A percentile compares a stretch with the other conserved stretches of the same genome.
phyloP scores from a whole-genome alignment of 53 echinoderm and acorn worm genomes.

The Henricia sp. region DNA sequence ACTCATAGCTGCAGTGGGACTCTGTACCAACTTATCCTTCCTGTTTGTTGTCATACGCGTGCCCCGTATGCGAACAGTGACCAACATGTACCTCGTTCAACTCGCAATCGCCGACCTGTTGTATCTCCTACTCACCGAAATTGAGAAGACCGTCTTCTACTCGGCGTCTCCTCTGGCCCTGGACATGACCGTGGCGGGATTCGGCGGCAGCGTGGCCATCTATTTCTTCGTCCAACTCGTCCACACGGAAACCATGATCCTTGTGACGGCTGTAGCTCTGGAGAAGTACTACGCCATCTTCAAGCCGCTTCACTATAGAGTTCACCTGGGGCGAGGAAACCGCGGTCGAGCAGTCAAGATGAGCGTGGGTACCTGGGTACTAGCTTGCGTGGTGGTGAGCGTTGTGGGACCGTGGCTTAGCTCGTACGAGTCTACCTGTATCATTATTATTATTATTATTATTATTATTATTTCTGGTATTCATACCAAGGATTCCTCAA shows the following conservation, averaged over 20 bases:
- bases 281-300: constrained; percentile 45
- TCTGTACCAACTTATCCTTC: constrained; percentile 27
- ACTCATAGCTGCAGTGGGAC: constrained; percentile 21
- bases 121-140: neutral
- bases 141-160: constrained; percentile 4
- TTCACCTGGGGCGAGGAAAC: constrained; percentile 11
- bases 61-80: constrained; percentile 47
- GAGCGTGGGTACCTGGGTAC: constrained; percentile 7
- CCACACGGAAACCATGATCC: constrained; percentile 43
- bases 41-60: constrained; percentile 42
- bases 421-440: constrained; percentile 13
- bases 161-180: constrained; percentile 13
- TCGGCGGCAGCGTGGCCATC: constrained; percentile 28
- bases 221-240: neutral
- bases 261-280: constrained; percentile 40
- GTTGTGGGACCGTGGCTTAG: constrained; percentile 27
- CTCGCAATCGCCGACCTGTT: constrained; percentile 24
- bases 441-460: too few species aligned
- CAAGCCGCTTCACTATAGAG: constrained; percentile 25
- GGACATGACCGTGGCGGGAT: constrained; percentile 30
- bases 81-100: constrained; percentile 42
- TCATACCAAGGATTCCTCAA: too few species aligned
- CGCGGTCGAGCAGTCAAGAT: constrained; percentile 16
- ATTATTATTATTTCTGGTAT: too few species aligned
- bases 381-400: constrained; percentile 11